phyloP scores from a whole-genome alignment of 1,140 invertebrate species.

The Drosophila ercepeae region DNA sequence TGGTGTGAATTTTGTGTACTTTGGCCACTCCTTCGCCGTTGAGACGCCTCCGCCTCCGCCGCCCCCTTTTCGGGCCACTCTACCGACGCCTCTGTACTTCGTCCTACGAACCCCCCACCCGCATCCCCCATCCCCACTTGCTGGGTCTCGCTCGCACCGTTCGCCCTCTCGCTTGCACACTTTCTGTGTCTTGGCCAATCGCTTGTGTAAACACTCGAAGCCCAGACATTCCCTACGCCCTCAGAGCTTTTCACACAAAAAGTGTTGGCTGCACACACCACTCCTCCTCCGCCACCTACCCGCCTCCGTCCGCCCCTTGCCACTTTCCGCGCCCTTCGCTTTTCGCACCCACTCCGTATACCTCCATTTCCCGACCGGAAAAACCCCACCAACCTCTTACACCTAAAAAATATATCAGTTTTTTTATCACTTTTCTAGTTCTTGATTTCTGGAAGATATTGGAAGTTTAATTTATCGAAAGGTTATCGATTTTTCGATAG shows the following conservation, averaged over 20 bases:
- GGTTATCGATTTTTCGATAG: not conserved
- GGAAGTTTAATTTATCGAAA: not conserved
- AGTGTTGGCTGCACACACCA: constrained; percentile 64
- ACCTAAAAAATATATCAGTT: not conserved
- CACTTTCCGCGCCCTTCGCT: not conserved
- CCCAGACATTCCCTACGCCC: constrained; percentile 47
- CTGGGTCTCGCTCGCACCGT: constrained; percentile 4
- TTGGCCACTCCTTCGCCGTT: constrained; percentile 82
- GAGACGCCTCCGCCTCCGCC: not conserved
- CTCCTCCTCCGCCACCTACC: not conserved
- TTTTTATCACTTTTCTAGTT: not conserved
- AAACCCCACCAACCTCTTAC: not conserved
- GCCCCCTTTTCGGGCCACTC: not conserved
- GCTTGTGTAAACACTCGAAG: constrained; percentile 69
- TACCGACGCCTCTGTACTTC: not conserved
- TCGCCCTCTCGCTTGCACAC: constrained; percentile 4
- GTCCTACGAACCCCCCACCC: too few relatives aligned
- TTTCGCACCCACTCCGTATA: not conserved
- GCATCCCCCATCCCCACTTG: not conserved
- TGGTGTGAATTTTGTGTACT: constrained; percentile 84
- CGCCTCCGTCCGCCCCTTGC: not conserved
- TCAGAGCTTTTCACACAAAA: constrained; percentile 77
- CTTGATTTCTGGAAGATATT: too few relatives aligned
- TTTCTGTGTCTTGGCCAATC: constrained; percentile 70
- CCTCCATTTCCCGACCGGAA: not conserved